phyloP scores from a whole-genome alignment of 2,113 vertebrate genomes.

The Beaufortia kweichowensis region DNA sequence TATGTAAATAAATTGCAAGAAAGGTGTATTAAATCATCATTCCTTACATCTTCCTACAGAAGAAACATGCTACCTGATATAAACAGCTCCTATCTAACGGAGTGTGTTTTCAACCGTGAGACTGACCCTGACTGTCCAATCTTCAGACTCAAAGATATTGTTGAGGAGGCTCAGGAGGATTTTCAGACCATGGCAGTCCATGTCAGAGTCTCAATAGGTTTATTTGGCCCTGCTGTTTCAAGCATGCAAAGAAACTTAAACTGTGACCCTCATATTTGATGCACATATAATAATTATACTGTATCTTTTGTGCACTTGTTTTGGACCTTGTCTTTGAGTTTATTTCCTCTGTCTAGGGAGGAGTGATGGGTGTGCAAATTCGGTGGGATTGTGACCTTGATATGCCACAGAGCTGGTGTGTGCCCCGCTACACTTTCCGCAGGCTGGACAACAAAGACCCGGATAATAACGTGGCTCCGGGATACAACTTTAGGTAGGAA shows the following conservation, averaged over 20 bases:
- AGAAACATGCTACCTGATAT: constrained; percentile 81
- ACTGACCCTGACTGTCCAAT: constrained; percentile 84
- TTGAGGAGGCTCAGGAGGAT: constrained; percentile 72
- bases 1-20: neutral
- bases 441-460: constrained; percentile 79
- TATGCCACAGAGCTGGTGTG: constrained; percentile 66
- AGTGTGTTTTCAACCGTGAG: constrained; percentile 71
- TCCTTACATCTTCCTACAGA: constrained; percentile 59
- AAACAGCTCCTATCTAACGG: constrained; percentile 75
- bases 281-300: neutral
- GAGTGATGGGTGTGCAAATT: constrained; percentile 77
- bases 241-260: neutral
- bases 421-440: constrained; percentile 81
- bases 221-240: neutral
- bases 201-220: constrained; percentile 64
- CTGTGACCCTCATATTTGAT: neutral
- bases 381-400: constrained; percentile 79
- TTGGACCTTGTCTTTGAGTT: neutral
- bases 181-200: constrained; percentile 84
- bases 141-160: constrained; percentile 78
- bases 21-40: neutral
- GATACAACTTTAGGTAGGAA: constrained; percentile 86
- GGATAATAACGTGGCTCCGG: constrained; percentile 77
- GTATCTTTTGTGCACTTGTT: neutral
- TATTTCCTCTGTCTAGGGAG: constrained; percentile 70